phyloP scores from a whole-genome alignment of 2,797 vertebrate species.

The Erpetoichthys calabaricus region DNA sequence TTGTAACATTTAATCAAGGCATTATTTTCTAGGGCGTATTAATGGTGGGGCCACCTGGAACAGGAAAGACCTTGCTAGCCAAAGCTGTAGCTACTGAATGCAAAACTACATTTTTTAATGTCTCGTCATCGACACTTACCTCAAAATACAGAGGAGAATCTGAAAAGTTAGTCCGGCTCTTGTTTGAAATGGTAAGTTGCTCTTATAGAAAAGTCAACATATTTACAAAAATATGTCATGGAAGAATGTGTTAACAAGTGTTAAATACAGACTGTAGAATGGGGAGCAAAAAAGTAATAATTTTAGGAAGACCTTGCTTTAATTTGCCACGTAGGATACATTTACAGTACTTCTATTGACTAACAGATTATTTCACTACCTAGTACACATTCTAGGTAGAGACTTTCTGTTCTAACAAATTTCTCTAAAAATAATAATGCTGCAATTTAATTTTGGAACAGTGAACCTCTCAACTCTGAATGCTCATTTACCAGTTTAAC shows the following conservation, averaged over 20 bases:
- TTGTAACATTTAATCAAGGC: neutral
- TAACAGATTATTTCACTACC: too few relatives aligned
- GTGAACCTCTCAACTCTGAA: too few relatives aligned
- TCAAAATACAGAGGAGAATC: conserved; percentile 97
- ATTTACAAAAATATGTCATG: too few relatives aligned
- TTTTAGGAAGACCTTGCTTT: too few relatives aligned
- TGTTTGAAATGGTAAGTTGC: conserved; percentile 87
- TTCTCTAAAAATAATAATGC: too few relatives aligned
- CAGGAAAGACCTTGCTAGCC: conserved; percentile 88
- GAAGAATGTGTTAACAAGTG: neutral
- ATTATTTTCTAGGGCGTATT: conserved; percentile 65
- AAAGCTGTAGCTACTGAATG: conserved; percentile 97
- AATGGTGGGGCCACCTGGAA: conserved; percentile 95
- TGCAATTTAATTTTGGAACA: too few relatives aligned
- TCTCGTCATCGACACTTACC: conserved; percentile 92
- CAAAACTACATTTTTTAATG: conserved; percentile 94
- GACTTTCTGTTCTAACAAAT: too few relatives aligned
- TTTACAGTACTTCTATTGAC: too few relatives aligned
- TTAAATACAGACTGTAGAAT: neutral
- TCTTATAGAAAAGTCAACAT: neutral
- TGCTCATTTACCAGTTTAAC: too few relatives aligned
- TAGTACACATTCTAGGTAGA: too few relatives aligned
- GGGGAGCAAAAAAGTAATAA: too few relatives aligned
- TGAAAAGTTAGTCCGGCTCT: conserved; percentile 87
- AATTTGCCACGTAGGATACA: too few relatives aligned